Base-by-base conservation (phyloP, 2,797 vertebrate genomes). In the Sebastes baramenuke region DNA sequence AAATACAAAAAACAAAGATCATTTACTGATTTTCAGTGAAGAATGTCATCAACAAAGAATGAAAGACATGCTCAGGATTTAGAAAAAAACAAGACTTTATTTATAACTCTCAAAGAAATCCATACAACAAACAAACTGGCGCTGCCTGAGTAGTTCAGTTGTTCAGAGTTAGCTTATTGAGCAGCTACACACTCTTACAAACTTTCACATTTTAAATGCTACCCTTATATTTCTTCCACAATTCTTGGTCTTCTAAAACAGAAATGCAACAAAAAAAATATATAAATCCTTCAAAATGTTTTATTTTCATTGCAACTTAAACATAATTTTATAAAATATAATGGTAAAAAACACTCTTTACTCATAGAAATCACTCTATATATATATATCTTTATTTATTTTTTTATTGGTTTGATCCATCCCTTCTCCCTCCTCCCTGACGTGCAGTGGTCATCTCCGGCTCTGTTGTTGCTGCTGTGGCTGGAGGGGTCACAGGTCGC, bases 51-150 rank as follows among this genome's bases (percentile, higher is more conserved):
- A 1, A 32, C 60, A 72, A 72, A 81, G 58, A 75, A 75, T 8
- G 13, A 62, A 0, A 65, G 0, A 22, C 22, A 54, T 0, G 0
- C 4, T 29, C 2, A 56, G 2, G 30, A 18, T 75, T 11, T 59
- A 4, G 16, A 6, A 8, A 67, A 38, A 36, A 71, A 36, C 6
- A 22, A 20, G 3, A 2, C 12, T 91, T 88, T 88, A 82, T 81
- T 89, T 66, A 0, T 29, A 68, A 13, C 13, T 38, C n/a, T 66
- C 22, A 66, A 46, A 46, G 1, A 34, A 60, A 67, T 52, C 1
- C 20, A 75, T 32, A 6, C 5, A 76, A 67, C 7, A 67, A 62
- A 55, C 16, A 59, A 81, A 25, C 12, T 46, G 1, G 0, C 1
- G 4, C 20, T 67, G 29, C 69, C 56, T 55, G 54, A 67, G 59